A percentile compares a stretch with the other conserved stretches of the same genome.
phyloP scores from a whole-genome alignment of 1,140 invertebrate genomes.

The Chironomus striatipennis region DNA sequence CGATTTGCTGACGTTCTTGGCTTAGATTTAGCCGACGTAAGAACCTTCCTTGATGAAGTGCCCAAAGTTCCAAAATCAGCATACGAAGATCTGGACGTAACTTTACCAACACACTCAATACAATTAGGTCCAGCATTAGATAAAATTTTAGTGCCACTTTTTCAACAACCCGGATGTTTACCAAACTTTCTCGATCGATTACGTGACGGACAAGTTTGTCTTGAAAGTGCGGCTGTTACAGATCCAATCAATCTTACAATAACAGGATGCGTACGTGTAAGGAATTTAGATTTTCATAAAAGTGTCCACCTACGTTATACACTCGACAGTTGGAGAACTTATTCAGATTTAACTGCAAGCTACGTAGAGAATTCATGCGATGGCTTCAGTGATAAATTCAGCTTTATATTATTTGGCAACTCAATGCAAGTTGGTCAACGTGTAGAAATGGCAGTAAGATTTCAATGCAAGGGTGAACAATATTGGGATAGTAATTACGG shows the following conservation, averaged over 20 bases:
- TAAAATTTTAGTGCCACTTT: conserved; percentile 59
- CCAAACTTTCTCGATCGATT: conserved; percentile 71
- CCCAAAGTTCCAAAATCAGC: conserved; percentile 80
- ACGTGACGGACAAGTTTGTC: conserved; percentile 59
- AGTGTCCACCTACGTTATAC: conserved; percentile 79
- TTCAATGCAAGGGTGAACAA: conserved; percentile 69
- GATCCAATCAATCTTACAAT: conserved; percentile 64
- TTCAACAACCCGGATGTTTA: conserved; percentile 69
- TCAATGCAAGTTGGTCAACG: conserved; percentile 61
- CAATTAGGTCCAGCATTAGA: conserved; percentile 45
- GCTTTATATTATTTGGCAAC: conserved; percentile 64
- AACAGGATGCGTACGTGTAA: conserved; percentile 75
- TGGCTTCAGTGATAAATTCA: conserved; percentile 85
- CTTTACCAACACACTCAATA: conserved; percentile 37
- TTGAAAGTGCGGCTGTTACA: conserved; percentile 74
- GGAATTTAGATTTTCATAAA: conserved; percentile 88
- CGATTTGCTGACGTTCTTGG: conserved; percentile 91
- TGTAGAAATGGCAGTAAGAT: conserved; percentile 74
- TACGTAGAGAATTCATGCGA: conserved; percentile 86
- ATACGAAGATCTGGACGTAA: conserved; percentile 56
- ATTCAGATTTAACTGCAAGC: conserved; percentile 67
- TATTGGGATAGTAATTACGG: conserved; percentile 88
- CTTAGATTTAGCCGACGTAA: conserved; percentile 81
- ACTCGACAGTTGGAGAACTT: conserved; percentile 75
- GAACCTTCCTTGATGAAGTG: conserved; percentile 82